Conservation (phyloP, 2,113 vertebrate genomes). For the Brevimyrus niger region DNA sequence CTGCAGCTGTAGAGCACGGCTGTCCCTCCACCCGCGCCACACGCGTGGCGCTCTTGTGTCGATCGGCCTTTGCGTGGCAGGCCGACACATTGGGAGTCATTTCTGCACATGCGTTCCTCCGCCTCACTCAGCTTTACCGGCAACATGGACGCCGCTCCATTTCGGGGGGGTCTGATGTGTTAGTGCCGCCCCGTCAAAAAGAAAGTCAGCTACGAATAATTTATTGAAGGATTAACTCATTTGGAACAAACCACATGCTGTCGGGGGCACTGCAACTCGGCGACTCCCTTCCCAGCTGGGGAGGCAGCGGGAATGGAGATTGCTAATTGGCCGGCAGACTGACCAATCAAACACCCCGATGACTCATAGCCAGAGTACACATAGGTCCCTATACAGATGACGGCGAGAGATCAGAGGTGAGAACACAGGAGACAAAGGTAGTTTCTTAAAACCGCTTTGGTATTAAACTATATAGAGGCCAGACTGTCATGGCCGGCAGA, state of each 20-base stretch:
- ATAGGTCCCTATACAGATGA: not conserved
- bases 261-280: not conserved
- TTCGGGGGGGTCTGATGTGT: not conserved
- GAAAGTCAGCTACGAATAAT: not conserved
- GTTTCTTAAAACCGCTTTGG: not conserved
- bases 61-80: slow-evolving; percentile 23
- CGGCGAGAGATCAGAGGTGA: not conserved
- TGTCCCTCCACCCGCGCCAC: not conserved
- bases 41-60: slow-evolving; percentile 14
- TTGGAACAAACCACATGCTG: not conserved
- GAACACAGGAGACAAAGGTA: not conserved
- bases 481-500: not conserved
- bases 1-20: slow-evolving; percentile 39
- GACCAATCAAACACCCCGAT: not conserved
- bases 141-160: slow-evolving; percentile 16
- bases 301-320: not conserved
- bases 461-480: not conserved
- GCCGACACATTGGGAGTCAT: slow-evolving; percentile 28
- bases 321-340: not conserved
- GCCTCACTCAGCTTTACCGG: not conserved
- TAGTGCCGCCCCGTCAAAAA: not conserved
- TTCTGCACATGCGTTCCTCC: slow-evolving; percentile 27
- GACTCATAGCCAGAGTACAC: not conserved
- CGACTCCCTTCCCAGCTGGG: not conserved
- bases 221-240: not conserved